Base-by-base conservation (phyloP, 1,140 invertebrate species). In the Aporrectodea caliginosa region DNA sequence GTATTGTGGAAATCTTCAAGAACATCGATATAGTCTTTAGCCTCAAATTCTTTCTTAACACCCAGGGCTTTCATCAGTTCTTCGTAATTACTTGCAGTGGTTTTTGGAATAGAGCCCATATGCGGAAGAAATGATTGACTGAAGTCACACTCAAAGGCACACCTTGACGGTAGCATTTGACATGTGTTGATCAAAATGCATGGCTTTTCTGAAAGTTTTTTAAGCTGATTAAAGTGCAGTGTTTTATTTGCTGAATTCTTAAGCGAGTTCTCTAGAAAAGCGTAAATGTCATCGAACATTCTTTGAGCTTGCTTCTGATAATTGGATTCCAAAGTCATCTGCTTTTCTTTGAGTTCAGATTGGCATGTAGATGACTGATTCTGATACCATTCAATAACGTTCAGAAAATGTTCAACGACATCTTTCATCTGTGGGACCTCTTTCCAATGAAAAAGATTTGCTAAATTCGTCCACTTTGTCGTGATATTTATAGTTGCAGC, bases 1-100 rank as follows among this genome's bases (percentile, higher is more conserved):
- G 22, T 6, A 58, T 58, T 22, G 0, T 34, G 16, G n/a, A 74
- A 31, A 30, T 78, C 75, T 12, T 29, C 1, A 27, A 73, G 69
- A 30, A 79, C 69, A 35, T 71, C 30, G 16, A 82, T 27, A 1
- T 29, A 32, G 2, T 75, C 34, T 0, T 74, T 29, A 1, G 27
- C 31, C 1, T 30, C 16, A 71, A 83, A 83, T 16, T 73, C 16
- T 22, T 22, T 30, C 72, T 58, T 58, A 6, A 58, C 43, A 58
- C 22, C 22, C 43, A 58, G 22, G 6, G 43, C 43, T 22, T 58
- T 58, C 43, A 58, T 6, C 22, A 58, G 22, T 58, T 58, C 22
- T 12, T 22, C 43, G 43, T 58, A 58, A 73, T 58, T 6, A 58
- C 6, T 22, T 58, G 69, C 22, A 58, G 43, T 58, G 6, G 22